Evolutionary conservation across 2,888 invertebrate genomes (phyloP).

Genomic region (Mesopsocus fuscifrons): DNA sequence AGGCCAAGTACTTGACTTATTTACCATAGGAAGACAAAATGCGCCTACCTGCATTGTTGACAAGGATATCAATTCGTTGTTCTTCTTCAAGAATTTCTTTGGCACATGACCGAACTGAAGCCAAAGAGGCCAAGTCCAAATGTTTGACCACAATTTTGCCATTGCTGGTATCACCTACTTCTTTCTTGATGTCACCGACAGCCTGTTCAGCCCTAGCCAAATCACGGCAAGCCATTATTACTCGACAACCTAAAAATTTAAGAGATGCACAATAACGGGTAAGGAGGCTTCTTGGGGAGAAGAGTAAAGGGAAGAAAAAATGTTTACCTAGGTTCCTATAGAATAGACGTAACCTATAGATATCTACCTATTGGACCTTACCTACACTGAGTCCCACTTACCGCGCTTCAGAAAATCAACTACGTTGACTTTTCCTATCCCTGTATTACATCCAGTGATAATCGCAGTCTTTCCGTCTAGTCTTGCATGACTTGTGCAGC

Average conservation of each 20-base stretch:
- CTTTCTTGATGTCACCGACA: conserved; percentile 28
- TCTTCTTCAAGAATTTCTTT: conserved; percentile 20
- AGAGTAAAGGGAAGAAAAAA: no score
- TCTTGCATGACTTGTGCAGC: conserved; percentile 24
- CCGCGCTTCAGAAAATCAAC: conserved; percentile 27
- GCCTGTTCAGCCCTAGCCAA: conserved; percentile 32
- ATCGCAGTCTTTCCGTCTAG: conserved; percentile 28
- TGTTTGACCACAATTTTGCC: conserved; percentile 27
- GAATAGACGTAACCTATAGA: no score
- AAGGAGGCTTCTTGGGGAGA: no score
- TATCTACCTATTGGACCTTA: no score
- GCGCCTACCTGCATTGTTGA: conserved; percentile 13
- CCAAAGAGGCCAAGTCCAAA: conserved; percentile 26
- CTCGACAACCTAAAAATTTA: conserved; percentile 28
- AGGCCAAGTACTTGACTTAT: no score
- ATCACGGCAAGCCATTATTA: conserved; percentile 38
- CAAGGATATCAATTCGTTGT: conserved; percentile 14
- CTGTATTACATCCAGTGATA: conserved; percentile 24
- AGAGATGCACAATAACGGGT: no score
- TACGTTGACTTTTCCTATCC: conserved; percentile 24
- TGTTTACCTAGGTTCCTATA: no score
- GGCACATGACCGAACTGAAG: conserved; percentile 26
- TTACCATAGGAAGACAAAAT: no score
- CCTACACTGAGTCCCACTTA: no score
- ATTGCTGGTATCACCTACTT: conserved; percentile 14